These are phyloP conservation scores for Yponomeuta malinellus DNA, from an alignment of 2,888 invertebrate genomes.

Conservation along the genomic window DNA sequence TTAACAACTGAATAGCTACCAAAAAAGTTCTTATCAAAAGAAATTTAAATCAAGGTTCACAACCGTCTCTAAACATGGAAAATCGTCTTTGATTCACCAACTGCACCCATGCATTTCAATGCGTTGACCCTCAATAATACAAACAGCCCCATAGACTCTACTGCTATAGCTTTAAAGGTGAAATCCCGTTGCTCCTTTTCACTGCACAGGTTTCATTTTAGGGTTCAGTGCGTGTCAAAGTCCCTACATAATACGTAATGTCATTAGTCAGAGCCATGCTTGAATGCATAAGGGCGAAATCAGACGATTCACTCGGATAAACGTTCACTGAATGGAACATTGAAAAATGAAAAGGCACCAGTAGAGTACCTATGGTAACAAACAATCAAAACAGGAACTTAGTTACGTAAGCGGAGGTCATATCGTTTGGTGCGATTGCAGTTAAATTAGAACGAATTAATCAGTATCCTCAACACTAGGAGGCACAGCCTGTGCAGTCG, in stretches of 20 bases:
- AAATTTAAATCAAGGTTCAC: neutral
- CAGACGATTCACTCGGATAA: too few relatives aligned
- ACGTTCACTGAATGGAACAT: too few relatives aligned
- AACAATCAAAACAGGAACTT: too few relatives aligned
- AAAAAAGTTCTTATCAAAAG: neutral
- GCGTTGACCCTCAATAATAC: conserved; percentile 9
- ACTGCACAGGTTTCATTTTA: neutral
- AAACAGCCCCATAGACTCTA: neutral
- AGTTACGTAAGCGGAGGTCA: too few relatives aligned
- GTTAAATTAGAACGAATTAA: too few relatives aligned
- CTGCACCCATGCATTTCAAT: conserved; percentile 16
- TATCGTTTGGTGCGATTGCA: too few relatives aligned
- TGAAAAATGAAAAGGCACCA: too few relatives aligned
- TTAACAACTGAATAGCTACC: too few relatives aligned
- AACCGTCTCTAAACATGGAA: conserved; percentile 4
- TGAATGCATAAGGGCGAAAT: neutral
- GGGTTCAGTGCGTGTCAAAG: conserved; percentile 4
- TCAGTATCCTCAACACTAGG: too few relatives aligned
- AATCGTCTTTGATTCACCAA: conserved; percentile 9
- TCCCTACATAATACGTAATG: neutral
- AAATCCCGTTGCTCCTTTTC: neutral
- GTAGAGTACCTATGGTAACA: too few relatives aligned
- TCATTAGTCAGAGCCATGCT: conserved; percentile 6
- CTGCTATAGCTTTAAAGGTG: neutral
- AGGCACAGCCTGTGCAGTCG: too few relatives aligned